These are phyloP conservation scores for Drosophila tropicalis DNA, from an alignment of 1,140 invertebrate genomes.

Conservation along the genomic window DNA sequence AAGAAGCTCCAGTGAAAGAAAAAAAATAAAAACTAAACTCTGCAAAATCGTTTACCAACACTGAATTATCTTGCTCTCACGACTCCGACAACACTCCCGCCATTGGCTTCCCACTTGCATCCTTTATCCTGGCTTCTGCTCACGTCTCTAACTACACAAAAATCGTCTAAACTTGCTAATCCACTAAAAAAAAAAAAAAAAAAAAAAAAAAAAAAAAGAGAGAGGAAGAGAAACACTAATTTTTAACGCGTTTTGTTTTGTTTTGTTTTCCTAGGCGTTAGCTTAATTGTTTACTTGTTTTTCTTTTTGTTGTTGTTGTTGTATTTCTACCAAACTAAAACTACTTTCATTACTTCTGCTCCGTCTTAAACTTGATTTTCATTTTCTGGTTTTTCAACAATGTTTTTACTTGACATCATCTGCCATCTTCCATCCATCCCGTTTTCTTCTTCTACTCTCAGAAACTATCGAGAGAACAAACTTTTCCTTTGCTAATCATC, in stretches of 20 bases:
- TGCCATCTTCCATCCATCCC: not conserved
- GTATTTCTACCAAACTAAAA: constrained; percentile 63
- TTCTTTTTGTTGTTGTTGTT: constrained; percentile 11
- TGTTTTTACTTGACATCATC: constrained; percentile 28
- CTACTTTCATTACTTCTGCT: constrained; percentile 31
- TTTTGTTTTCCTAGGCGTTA: constrained; percentile 15
- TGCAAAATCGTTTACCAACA: constrained; percentile 38
- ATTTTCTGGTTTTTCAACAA: not conserved
- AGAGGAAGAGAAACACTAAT: constrained; percentile 36
- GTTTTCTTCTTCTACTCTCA: not conserved
- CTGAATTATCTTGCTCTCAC: constrained; percentile 8
- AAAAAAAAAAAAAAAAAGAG: not conserved
- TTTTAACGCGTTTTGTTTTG: constrained; percentile 28
- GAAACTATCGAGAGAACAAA: not conserved
- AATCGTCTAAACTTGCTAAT: constrained; percentile 60
- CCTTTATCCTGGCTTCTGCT: no score
- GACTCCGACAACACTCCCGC: not conserved
- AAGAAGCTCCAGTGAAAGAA: constrained; percentile 20
- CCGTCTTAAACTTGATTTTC: constrained; percentile 4
- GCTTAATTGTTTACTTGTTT: constrained; percentile 7
- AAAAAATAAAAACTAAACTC: not conserved
- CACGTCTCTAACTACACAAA: constrained; percentile 74
- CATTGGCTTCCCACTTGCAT: not conserved
- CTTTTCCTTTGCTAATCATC: not conserved
- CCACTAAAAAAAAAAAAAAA: not conserved